Evolutionary conservation across 2,797 vertebrate genomes (phyloP).

Genomic region (Paramormyrops hopkinsi): DNA sequence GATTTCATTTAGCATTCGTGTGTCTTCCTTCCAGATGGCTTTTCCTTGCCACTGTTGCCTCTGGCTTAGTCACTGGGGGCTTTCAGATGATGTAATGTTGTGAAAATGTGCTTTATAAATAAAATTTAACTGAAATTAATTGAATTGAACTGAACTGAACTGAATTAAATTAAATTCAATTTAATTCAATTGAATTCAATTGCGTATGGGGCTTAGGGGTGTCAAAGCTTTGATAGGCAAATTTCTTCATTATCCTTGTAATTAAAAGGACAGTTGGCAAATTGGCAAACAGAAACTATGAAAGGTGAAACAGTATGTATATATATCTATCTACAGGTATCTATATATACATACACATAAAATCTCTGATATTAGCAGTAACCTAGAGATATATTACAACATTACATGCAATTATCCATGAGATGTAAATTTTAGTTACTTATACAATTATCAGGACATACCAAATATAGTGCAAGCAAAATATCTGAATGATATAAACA

Average conservation of each 20-base stretch:
- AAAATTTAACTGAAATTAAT: not conserved
- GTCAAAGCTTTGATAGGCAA: not conserved
- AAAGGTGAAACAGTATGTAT: not conserved
- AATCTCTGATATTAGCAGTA: not conserved
- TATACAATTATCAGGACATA: not conserved
- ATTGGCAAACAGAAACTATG: not conserved
- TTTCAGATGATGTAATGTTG: not conserved
- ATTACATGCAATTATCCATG: not conserved
- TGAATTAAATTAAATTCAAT: not conserved
- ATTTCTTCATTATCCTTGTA: not conserved
- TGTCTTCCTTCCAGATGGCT: not conserved
- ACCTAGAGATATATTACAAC: not conserved
- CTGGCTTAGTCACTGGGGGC: not conserved
- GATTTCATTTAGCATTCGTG: slow-evolving; percentile 41
- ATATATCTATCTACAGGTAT: no score
- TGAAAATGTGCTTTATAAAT: not conserved
- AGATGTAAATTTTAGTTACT: not conserved
- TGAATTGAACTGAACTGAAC: not conserved
- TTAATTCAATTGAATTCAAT: not conserved
- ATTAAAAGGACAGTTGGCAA: not conserved
- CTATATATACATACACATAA: not conserved
- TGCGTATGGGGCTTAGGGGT: not conserved
- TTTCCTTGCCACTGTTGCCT: not conserved
- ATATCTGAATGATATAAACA: not conserved
- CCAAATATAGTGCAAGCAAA: not conserved